Percentiles rank a stretch among this genome's conserved stretches.
These are phyloP conservation scores for Diarsia brunnea DNA, from an alignment of 2,888 invertebrate species.

Conservation along the genomic window DNA sequence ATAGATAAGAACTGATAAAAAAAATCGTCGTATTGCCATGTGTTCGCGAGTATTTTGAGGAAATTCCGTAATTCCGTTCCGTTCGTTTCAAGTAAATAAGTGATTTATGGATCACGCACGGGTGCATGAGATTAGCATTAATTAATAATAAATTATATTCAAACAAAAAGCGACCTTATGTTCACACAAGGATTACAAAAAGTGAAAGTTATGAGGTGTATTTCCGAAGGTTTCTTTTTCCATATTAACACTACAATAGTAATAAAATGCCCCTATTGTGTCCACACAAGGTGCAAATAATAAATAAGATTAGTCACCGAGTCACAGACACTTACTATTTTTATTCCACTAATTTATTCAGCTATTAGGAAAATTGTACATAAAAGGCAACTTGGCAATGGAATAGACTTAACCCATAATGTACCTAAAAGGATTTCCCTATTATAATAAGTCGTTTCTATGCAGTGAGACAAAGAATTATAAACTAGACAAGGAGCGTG, in stretches of 20 bases:
- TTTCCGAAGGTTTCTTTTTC: constrained; percentile 16
- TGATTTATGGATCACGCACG: constrained; percentile 2
- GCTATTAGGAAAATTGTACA: constrained; percentile 38
- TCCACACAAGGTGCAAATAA: constrained; percentile 14
- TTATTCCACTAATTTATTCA: constrained; percentile 31
- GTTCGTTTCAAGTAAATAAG: neutral
- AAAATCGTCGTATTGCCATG: neutral
- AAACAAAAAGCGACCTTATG: constrained; percentile 12
- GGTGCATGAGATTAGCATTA: constrained; percentile 10
- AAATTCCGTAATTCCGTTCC: constrained; percentile 7
- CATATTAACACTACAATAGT: neutral
- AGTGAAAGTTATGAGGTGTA: constrained; percentile 17
- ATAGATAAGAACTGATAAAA: constrained; percentile 29
- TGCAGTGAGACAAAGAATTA: constrained; percentile 43
- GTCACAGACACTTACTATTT: constrained; percentile 18
- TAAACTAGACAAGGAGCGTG: constrained; percentile 17
- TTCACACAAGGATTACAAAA: neutral
- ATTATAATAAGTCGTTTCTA: constrained; percentile 64
- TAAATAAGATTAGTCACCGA: constrained; percentile 32
- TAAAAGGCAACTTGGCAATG: constrained; percentile 51
- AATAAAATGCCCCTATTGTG: constrained; percentile 12
- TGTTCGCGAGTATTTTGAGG: constrained; percentile 1
- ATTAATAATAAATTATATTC: neutral
- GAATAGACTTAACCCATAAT: constrained; percentile 44
- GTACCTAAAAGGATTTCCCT: constrained; percentile 70